These are phyloP conservation scores for Coelinius sp. DNA, from an alignment of 2,888 invertebrate species.

Conservation along the genomic window DNA sequence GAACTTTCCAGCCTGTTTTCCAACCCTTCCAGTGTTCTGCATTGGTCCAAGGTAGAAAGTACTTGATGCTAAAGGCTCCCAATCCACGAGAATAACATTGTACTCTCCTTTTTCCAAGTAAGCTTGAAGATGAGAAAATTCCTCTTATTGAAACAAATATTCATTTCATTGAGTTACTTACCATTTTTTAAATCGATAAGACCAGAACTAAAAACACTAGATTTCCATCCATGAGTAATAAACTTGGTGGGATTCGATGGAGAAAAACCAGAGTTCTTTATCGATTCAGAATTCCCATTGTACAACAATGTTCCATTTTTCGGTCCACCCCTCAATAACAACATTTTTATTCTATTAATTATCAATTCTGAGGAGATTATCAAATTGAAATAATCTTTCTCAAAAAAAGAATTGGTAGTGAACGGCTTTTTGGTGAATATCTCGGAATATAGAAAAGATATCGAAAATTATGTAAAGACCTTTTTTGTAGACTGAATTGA, in stretches of 20 bases:
- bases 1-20: slow-evolving; percentile 63
- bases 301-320: slow-evolving; percentile 57
- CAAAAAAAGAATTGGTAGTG: neutral
- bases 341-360: neutral
- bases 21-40: slow-evolving; percentile 69
- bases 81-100: slow-evolving; percentile 71
- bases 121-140: slow-evolving; percentile 48
- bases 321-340: slow-evolving; percentile 57
- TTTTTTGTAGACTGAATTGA: too few species aligned
- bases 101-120: slow-evolving; percentile 67
- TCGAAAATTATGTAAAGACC: too few species aligned
- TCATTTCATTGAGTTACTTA: slow-evolving; percentile 42
- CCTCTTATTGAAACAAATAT: neutral
- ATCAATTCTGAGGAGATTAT: too few species aligned
- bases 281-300: slow-evolving; percentile 52
- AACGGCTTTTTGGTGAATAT: too few species aligned
- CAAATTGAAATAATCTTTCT: too few species aligned
- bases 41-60: slow-evolving; percentile 68
- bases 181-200: slow-evolving; percentile 67
- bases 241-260: slow-evolving; percentile 66
- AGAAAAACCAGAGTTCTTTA: slow-evolving; percentile 59
- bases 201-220: slow-evolving; percentile 67
- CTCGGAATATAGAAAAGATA: too few species aligned
- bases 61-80: slow-evolving; percentile 70
- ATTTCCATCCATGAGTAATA: slow-evolving; percentile 73